Base-by-base conservation (phyloP, 2,888 invertebrate genomes). In the Chesias legatella region DNA sequence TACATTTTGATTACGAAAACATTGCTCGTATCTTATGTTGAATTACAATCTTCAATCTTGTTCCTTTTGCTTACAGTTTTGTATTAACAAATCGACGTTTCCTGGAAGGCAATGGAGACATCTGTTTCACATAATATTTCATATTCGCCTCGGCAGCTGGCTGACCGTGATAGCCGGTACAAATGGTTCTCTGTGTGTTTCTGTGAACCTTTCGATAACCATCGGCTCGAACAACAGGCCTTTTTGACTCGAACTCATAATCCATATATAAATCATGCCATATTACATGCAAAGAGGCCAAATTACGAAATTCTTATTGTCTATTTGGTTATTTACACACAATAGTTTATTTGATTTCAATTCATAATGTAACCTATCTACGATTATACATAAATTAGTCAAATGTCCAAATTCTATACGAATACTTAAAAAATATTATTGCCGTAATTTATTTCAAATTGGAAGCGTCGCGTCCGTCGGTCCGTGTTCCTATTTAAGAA, bases 81-180 rank as follows among this genome's bases (percentile, higher is more conserved):
- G 33, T 26, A 8, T n/a, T 30, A 3, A 10, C 7, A 10, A 25
- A 37, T 28, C 29, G 32, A 22, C 24, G 29, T 46, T 54, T 43
- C 57, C 43, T 51, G 49, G 56, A 47, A 57, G 57, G 56, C 48
- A 25, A 44, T 43, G 49, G 55, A 59, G 53, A 67, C 86, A 88
- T 80, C 65, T 88, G 88, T 67, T 78, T 74, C 65, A 58, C 63
- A 83, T 86, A 77, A 82, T 86, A 86, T 80, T 83, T 77, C 75
- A 83, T 83, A 82, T 78, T 72, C 60, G 66, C 67, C 55, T 57
- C 60, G 63, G 58, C 13, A 17, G 72, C 61, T 52, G 74, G 60
- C 58, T 69, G 77, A 73, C 79, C 79, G 78, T 72, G 63, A 67
- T 67, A 59, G 53, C 53, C 45, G 48, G 59, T 74, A 84, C 79